Conservation (phyloP, 2,797 vertebrate species). For the Graptemys geographica region DNA sequence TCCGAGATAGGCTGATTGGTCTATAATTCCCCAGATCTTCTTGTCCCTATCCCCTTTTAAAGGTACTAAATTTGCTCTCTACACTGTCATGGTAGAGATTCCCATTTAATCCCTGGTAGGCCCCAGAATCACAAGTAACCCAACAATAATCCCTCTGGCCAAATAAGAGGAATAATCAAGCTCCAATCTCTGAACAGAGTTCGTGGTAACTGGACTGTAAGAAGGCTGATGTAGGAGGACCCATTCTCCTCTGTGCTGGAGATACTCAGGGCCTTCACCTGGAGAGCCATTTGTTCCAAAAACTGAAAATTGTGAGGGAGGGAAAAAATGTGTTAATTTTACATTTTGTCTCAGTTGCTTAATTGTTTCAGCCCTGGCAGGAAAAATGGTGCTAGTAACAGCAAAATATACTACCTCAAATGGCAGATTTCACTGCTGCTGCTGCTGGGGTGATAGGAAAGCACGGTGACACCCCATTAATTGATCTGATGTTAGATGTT, state of each 20-base stretch:
- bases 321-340: neutral
- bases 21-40: neutral
- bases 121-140: neutral
- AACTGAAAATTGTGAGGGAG: neutral
- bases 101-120: neutral
- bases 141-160: neutral
- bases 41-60: too few relatives aligned
- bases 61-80: neutral
- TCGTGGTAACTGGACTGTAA: neutral
- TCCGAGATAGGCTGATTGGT: neutral
- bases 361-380: neutral
- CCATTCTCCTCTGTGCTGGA: neutral
- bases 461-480: accelerated
- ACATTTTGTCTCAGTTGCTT: accelerated
- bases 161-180: neutral
- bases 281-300: neutral
- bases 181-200: neutral
- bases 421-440: neutral
- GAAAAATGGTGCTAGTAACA: neutral
- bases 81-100: neutral
- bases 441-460: neutral
- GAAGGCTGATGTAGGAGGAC: neutral
- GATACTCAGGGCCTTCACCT: neutral
- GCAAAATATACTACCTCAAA: neutral
- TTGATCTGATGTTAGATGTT: accelerated